Evolutionary conservation across 1,140 invertebrate genomes (phyloP), one percentile per base, ranked within the genome.

Genomic region (Tetragonula clypearis): DNA sequence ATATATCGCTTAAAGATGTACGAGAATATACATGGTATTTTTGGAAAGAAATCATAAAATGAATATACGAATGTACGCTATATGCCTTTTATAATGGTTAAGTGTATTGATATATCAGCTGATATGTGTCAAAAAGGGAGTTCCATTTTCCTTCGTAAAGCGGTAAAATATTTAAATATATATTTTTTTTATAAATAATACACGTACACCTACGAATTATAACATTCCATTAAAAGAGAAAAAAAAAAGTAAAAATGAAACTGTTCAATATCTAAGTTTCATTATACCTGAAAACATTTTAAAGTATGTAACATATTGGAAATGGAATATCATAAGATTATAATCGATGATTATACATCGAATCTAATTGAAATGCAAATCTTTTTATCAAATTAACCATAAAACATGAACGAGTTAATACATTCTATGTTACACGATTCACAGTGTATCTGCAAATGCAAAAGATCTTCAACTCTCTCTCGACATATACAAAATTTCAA

Each of bases 101-200:
- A 26, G 19, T 41, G 21, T 65, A 49, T 82, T 75, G 60, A 82
- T 62, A 9, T 15, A 80, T 85, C 83, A 85, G 71, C 78, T 85
- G 78, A 74, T 71, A 80, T 74, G 9, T 85, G 77, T 85, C 83
- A 85, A 85, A 85, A 65, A 66, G 68, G 15, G 55, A 49, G 35
- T 35, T 56, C 65, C 5, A 41, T 58, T 65, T 65, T 71, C 49
- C 19, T 23, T n/a, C 4, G 17, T n/a, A 65, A 30, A 72, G 41
- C 55, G 6, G 12, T 30, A 8, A 15, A 23, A 19, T 19, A 23
- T 74, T 81, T 65, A 65, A 74, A 56, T 69, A 21, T 41, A 21
- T 41, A 41, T 41, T 41, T 11, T 17, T 60, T 58, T 53, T 9
- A 6, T 15, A 8, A 71, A 55, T 73, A 73, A 23, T 12, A 2